Conservation (phyloP, 1,140 invertebrate genomes). For the Drosophila sp. region DNA sequence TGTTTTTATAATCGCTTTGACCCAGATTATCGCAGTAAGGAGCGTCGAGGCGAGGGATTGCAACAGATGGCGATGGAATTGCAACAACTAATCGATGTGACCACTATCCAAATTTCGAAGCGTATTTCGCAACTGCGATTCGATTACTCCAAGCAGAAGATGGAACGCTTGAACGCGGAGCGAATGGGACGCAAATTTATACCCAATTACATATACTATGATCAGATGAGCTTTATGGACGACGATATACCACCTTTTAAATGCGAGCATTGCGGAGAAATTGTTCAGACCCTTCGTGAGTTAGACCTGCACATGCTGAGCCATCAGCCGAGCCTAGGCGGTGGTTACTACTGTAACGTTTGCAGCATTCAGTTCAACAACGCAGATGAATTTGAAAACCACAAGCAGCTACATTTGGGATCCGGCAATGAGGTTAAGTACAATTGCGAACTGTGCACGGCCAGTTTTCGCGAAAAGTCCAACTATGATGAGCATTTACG, state of each 20-base stretch:
- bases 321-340: conserved; percentile 67
- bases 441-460: conserved; percentile 78
- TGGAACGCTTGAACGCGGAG: conserved; percentile 72
- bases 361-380: conserved; percentile 68
- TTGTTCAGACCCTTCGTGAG: conserved; percentile 73
- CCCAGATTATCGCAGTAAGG: conserved; percentile 80
- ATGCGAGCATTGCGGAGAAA: conserved; percentile 71
- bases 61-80: conserved; percentile 76
- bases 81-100: conserved; percentile 73
- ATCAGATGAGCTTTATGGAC: conserved; percentile 80
- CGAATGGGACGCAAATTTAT: conserved; percentile 66
- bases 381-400: conserved; percentile 69
- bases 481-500: conserved; percentile 81
- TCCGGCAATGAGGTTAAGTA: conserved; percentile 66
- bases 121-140: conserved; percentile 80
- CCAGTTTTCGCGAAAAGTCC: conserved; percentile 77
- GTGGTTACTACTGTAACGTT: conserved; percentile 67
- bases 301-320: conserved; percentile 70
- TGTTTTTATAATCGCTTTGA: conserved; percentile 80
- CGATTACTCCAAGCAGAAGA: conserved; percentile 80
- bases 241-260: conserved; percentile 79
- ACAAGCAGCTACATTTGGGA: conserved; percentile 72
- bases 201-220: conserved; percentile 76
- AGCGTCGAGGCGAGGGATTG: conserved; percentile 75
- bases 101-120: conserved; percentile 80